A percentile compares a stretch with the other conserved stretches of the same genome.
phyloP scores from a whole-genome alignment of 2,888 invertebrate species.

The Lucinisca nassula region DNA sequence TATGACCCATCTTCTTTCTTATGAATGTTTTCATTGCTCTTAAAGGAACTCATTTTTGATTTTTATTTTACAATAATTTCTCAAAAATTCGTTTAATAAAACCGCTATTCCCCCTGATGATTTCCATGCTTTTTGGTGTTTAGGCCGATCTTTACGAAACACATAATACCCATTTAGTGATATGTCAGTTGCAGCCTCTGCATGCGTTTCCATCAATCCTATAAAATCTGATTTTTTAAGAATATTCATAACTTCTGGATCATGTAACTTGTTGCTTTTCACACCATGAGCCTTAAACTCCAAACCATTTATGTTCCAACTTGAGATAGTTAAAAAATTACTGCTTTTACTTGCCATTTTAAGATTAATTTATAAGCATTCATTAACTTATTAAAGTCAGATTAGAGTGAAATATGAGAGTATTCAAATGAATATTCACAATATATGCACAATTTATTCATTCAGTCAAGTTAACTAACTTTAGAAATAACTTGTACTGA shows the following conservation, averaged over 20 bases:
- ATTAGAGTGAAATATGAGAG: too few species aligned
- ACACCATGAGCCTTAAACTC: not conserved
- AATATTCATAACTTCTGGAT: not conserved
- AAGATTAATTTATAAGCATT: too few species aligned
- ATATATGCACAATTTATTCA: too few species aligned
- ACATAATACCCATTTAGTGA: not conserved
- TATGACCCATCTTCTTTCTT: too few species aligned
- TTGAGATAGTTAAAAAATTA: not conserved
- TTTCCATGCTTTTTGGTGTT: not conserved
- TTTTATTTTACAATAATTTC: too few species aligned
- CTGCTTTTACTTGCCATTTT: too few species aligned
- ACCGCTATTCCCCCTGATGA: not conserved
- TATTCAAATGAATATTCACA: too few species aligned
- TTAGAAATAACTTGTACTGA: too few species aligned
- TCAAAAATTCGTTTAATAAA: not conserved
- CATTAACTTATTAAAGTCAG: too few species aligned
- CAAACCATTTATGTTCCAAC: not conserved
- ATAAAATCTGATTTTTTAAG: not conserved
- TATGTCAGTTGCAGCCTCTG: not conserved
- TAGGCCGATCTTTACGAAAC: not conserved
- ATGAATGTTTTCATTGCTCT: too few species aligned
- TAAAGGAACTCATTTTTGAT: too few species aligned
- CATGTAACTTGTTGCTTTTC: not conserved
- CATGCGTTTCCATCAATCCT: not conserved
- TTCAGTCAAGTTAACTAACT: too few species aligned